These are phyloP conservation scores for Turritopsis rubra DNA, from an alignment of 30 jellyfish, hydroid and myxozoan genomes.

Conservation along the genomic window DNA sequence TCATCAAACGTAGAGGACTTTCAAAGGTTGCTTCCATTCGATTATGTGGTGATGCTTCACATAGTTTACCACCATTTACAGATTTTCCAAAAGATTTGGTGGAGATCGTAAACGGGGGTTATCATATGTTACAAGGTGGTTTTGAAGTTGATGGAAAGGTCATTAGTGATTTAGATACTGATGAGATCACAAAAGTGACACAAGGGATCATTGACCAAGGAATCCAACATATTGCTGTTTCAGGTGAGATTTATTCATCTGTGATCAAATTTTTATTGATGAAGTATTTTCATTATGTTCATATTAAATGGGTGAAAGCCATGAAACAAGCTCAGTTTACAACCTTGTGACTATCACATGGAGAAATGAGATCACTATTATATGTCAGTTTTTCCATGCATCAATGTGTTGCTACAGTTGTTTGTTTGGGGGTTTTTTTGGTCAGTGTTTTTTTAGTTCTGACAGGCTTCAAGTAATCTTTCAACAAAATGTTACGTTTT, in stretches of 20 bases:
- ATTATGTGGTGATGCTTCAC: slow-evolving; percentile 44
- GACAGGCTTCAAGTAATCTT: no score
- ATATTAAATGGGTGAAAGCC: no score
- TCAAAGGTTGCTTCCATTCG: slow-evolving; percentile 35
- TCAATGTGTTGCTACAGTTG: no score
- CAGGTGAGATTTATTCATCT: slow-evolving; percentile 28
- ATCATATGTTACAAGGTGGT: slow-evolving; percentile 36
- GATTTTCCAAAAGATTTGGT: slow-evolving; percentile 49
- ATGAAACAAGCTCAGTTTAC: no score
- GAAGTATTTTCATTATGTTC: no score
- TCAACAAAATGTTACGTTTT: no score
- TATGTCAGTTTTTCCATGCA: no score
- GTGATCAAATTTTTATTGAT: no score
- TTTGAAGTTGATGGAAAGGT: slow-evolving; percentile 35
- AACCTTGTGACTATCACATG: no score
- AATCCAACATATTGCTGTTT: slow-evolving; percentile 40
- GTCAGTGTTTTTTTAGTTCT: no score
- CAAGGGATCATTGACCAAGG: slow-evolving; percentile 13
- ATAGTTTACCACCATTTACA: slow-evolving; percentile 39
- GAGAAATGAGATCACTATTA: no score
- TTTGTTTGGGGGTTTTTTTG: no score
- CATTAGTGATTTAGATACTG: slow-evolving; percentile 17
- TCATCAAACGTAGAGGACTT: slow-evolving; percentile 35
- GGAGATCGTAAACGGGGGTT: slow-evolving; percentile 28
- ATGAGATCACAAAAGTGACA: slow-evolving; percentile 13